Base-by-base conservation (phyloP, 1,140 invertebrate species). In the Calycopis cecrops region DNA sequence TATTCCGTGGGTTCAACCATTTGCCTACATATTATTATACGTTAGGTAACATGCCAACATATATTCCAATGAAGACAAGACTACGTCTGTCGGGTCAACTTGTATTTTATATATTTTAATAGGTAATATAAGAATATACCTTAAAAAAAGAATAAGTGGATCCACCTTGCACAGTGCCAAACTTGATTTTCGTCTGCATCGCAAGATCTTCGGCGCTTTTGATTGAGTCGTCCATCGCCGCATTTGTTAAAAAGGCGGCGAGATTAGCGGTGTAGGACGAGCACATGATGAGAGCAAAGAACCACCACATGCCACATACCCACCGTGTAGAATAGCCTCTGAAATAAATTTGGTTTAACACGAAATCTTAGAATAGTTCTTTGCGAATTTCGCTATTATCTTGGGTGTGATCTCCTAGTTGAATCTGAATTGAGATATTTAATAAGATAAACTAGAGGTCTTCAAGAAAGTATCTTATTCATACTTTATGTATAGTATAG, bases 221-320 rank as follows among this genome's bases (percentile, higher is more conserved):
- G 6, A 99, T 97, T 0, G 94, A 93, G 21, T 92, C 91, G 14
- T 95, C 94, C 91, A 97, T 94, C 47, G 94, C 91, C 21, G 94
- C 94, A 42, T 93, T 94, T 0, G 97, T 98, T 0, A 99, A 83
- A 77, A 98, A 99, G 9, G 97, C 97, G 14, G 97, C 97, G 52
- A 98, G 87, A 80, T 98, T 98, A 6, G 97, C 97, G 0, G 97
- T 99, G 70, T 99, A 99, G 0, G 96, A 97, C 0, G 96, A 95
- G 18, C 96, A 96, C 90, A 99, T 96, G 59, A 98, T 98, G 0
- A 98, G 89, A 0, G 94, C 95, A 69, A 98, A 98, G 67, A 98
- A 97, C 95, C 96, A 98, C 96, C 97, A 98, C 79, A 95, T 95
- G 0, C 93, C 94, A 8, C 93, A 92, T 0, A 95, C 91, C 84